Base-by-base conservation (phyloP, 2,797 vertebrate genomes). In the Lacerta bilineata region DNA sequence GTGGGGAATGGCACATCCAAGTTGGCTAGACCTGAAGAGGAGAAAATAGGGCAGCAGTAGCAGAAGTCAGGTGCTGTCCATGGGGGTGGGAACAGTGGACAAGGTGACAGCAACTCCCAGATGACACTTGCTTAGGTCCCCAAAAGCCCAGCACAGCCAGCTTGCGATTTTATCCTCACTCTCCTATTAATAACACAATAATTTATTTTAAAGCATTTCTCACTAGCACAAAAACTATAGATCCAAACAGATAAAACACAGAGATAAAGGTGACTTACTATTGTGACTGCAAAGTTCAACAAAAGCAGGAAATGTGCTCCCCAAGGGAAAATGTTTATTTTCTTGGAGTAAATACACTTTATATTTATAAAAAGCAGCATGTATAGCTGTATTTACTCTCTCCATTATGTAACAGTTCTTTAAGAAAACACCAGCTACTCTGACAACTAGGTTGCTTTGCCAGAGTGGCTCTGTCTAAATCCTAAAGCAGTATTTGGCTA, bases 401-500 rank as follows among this genome's bases (percentile, higher is more conserved):
- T 94, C 96, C 92, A 97, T 97, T 97, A 98, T 97, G 95, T 95
- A 97, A 97, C 94, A 96, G 95, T 96, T 96, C 96, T 97, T 96
- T 96, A 96, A 96, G 96, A 96, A 95, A 96, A 93, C 81, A 96
- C 95, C 95, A 97, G 95, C 97, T 97, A 95, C 95, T 96, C 96
- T 96, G 96, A 97, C 96, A 97, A 97, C 96, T 96, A 95, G 95
- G 94, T 93, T 96, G 95, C 95, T 96, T 93, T 96, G 96, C 96
- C 96, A 97, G 96, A 95, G 92, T 83, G 93, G 96, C 97, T 98
- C 97, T 97, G 97, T 98, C 95, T 97, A 95, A 96, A 96, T 95
- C 95, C 96, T 94, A 95, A 97, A 96, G 96, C 96, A 95, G 95
- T 68, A 93, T 94, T 95, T 96, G 93, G 95, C 95, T 97, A 89